Evolutionary conservation across 2,113 vertebrate genomes (phyloP), one percentile per base, ranked within the genome.

Genomic region (Cricetomys ansorgei): DNA sequence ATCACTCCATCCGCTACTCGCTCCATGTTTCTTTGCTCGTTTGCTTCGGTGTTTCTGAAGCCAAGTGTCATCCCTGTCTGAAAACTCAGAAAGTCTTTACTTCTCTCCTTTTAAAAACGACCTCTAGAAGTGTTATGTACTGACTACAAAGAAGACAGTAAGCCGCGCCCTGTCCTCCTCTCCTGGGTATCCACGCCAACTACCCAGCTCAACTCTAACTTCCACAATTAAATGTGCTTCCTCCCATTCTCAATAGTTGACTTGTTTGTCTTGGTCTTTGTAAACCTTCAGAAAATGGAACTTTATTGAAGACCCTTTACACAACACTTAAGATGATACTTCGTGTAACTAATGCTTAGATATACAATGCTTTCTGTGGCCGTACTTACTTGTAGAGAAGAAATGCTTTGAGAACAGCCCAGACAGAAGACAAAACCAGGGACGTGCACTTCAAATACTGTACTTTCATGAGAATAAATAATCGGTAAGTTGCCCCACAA

Each of bases 11-110:
- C 43, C 16, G 73, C 88, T 73, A 57, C 13, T 23, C 45, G 73
- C 4, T 50, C 89, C 15, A 25, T 57, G 62, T 67, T 77, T 90
- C 2, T 48, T 64, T 85, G 37, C 8, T 45, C 12, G 9, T 34
- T 90, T 77, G 40, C 67, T 92, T 92, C 31, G 50, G 12, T 91
- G 12, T 88, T 65, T 70, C 79, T 70, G 70, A 94, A n/a, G 23
- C 6, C 57, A 84, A 92, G 45, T 45, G 19, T 79, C 50, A 73
- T 13, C 21, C 16, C 40, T 29, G 70, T 72, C 27, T 72, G 29
- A 53, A 88, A 92, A 64, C 16, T 62, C 37, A 72, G 37, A 2
- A 95, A 94, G 1, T 11, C 23, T 64, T 53, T 86, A 37, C 92
- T 67, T 59, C 12, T 5, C 16, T 64, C 76, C n/a, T 88, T 94